Percentiles rank a stretch among this genome's conserved stretches.
phyloP scores from a whole-genome alignment of 2,797 vertebrate genomes.

The Falco rusticolus region DNA sequence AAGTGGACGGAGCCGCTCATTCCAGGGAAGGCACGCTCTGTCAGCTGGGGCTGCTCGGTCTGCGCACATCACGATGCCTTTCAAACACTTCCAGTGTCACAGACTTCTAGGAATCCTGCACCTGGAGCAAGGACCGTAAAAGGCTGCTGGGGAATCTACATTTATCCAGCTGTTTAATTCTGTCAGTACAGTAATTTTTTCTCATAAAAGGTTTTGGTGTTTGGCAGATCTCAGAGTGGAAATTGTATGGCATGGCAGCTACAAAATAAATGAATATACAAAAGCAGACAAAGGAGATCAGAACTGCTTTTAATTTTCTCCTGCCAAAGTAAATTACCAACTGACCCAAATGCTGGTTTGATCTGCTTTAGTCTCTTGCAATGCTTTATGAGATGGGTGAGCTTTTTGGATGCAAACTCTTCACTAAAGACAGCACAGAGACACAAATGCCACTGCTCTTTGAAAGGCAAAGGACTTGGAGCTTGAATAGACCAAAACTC shows the following conservation, averaged over 20 bases:
- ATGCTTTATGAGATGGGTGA: neutral
- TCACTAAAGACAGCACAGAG: neutral
- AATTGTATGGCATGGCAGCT: neutral
- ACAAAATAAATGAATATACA: neutral
- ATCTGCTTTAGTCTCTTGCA: neutral
- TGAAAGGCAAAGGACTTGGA: neutral
- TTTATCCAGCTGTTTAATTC: neutral
- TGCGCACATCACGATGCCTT: neutral
- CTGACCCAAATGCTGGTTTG: neutral
- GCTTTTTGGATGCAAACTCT: neutral
- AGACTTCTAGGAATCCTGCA: neutral
- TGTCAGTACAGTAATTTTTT: neutral
- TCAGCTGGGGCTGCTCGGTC: neutral
- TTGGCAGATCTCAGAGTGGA: neutral
- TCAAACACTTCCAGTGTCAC: neutral
- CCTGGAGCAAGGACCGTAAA: neutral
- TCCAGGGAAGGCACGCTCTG: neutral
- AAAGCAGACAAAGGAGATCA: neutral
- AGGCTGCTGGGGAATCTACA: neutral
- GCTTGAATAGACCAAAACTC: neutral
- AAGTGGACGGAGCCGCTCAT: neutral
- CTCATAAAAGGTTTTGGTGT: neutral
- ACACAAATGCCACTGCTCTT: neutral
- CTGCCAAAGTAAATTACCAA: neutral
- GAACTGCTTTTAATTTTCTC: neutral